Evolutionary conservation across 2,113 vertebrate species (phyloP).

Genomic region (Gopherus evgoodei): DNA sequence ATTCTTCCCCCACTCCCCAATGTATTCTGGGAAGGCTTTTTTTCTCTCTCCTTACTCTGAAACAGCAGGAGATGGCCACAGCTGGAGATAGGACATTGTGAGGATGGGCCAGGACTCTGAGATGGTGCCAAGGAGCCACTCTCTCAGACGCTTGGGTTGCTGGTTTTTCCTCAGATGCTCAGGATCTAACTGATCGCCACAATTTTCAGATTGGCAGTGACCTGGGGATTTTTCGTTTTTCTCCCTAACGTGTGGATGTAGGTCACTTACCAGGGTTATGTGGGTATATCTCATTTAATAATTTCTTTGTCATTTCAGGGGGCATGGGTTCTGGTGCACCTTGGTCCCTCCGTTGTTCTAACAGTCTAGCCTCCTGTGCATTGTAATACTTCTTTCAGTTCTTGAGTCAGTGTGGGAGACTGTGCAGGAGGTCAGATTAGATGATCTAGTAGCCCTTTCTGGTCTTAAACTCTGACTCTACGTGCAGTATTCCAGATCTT

Average conservation of each 20-base stretch:
- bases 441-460: not conserved
- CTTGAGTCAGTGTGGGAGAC: not conserved
- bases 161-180: not conserved
- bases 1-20: not conserved
- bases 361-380: not conserved
- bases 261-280: not conserved
- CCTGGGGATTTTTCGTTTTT: not conserved
- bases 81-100: not conserved
- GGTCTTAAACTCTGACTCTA: not conserved
- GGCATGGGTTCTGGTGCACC: not conserved
- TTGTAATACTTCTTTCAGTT: not conserved
- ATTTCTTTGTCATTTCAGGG: not conserved
- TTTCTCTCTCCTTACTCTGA: not conserved
- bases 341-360: not conserved
- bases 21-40: not conserved
- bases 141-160: not conserved
- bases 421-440: not conserved
- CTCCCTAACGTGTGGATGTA: not conserved
- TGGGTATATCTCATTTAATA: not conserved
- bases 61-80: not conserved
- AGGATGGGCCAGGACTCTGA: not conserved
- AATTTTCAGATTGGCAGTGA: not conserved
- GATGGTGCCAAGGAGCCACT: not conserved
- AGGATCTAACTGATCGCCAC: not conserved
- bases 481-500: not conserved